Percentiles rank a stretch among this genome's conserved stretches.
phyloP scores from a whole-genome alignment of 2,113 vertebrate species.

The Catagonus wagneri region DNA sequence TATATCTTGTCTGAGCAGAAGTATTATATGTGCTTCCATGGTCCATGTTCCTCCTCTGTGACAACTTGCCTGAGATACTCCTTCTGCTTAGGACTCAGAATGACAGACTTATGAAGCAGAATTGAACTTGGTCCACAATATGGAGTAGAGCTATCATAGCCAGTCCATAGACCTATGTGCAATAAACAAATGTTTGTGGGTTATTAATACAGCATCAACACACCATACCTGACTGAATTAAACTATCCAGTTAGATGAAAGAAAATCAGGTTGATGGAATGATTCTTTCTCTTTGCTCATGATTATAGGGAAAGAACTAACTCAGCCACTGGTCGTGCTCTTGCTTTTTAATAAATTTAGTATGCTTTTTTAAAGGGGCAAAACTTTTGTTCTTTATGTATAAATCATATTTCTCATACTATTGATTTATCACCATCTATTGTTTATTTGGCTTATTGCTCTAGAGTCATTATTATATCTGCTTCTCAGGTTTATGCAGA shows the following conservation, averaged over 20 bases:
- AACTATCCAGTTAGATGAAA: neutral
- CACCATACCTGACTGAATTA: neutral
- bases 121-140: neutral
- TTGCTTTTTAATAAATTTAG: slow-evolving; percentile 1
- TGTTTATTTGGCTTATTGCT: neutral
- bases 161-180: neutral
- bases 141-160: neutral
- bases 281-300: neutral
- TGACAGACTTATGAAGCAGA: neutral
- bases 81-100: neutral
- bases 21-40: neutral
- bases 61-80: neutral
- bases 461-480: neutral
- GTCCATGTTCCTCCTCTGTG: neutral
- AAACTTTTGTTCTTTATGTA: neutral
- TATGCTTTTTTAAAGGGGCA: neutral
- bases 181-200: neutral
- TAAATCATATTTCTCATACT: neutral
- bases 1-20: neutral
- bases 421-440: neutral
- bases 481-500: neutral
- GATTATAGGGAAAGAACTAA: neutral
- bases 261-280: neutral
- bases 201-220: neutral
- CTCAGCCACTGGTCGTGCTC: neutral